phyloP scores from a whole-genome alignment of 2,113 vertebrate species.

The Albula glossodonta region DNA sequence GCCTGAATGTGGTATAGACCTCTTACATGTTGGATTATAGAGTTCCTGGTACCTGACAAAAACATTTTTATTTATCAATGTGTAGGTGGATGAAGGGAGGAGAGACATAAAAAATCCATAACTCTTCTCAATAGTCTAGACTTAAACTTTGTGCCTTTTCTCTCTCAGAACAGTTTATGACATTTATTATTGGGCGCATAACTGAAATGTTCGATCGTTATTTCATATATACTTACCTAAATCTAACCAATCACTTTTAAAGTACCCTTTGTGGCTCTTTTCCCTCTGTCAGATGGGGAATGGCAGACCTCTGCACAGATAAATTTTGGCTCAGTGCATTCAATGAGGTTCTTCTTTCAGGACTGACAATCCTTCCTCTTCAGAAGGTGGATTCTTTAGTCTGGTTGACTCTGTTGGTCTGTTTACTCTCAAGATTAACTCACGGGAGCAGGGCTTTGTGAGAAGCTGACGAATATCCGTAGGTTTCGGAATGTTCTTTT shows the following conservation, averaged over 20 bases:
- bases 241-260: background rate
- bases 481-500: background rate
- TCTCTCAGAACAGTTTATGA: background rate
- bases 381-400: background rate
- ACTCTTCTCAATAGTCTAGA: background rate
- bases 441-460: background rate
- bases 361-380: background rate
- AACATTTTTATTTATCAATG: background rate
- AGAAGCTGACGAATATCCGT: background rate
- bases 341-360: background rate
- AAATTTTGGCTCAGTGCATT: background rate
- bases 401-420: background rate
- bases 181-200: background rate
- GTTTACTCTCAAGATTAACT: background rate
- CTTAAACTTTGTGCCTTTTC: background rate
- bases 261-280: background rate
- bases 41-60: too few species aligned
- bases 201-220: background rate
- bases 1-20: too few species aligned
- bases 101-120: background rate
- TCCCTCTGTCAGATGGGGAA: background rate
- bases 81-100: background rate
- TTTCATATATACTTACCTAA: background rate
- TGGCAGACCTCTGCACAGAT: background rate
- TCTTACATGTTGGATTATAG: too few species aligned